Conservation (phyloP, 1,140 invertebrate genomes). For the Ditylenchus dipsaci region DNA sequence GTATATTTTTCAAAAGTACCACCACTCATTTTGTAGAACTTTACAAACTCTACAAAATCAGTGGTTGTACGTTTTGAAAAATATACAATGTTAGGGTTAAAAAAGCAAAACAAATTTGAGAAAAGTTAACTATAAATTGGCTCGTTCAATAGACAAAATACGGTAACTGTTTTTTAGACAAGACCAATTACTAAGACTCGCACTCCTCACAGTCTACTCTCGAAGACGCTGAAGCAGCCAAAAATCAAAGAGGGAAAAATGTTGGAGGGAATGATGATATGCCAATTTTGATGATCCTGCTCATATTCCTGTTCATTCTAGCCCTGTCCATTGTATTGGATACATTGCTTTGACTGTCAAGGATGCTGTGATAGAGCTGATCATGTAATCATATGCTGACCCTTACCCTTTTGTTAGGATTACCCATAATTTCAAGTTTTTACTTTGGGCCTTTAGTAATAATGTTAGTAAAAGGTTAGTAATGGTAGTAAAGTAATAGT, state of each 20-base stretch:
- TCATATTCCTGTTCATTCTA: conserved; percentile 8
- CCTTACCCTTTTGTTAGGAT: not conserved
- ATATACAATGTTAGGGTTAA: too few species aligned
- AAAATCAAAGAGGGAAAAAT: not conserved
- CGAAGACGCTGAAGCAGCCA: not conserved
- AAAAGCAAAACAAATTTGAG: too few species aligned
- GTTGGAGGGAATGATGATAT: conserved; percentile 4
- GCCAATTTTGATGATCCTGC: conserved; percentile 5
- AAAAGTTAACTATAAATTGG: too few species aligned
- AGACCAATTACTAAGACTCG: not conserved
- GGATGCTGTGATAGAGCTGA: conserved; percentile 1
- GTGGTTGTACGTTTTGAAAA: too few species aligned
- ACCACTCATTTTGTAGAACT: too few species aligned
- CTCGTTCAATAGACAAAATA: too few species aligned
- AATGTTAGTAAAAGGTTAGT: too few species aligned
- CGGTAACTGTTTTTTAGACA: too few species aligned
- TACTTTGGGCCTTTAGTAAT: too few species aligned
- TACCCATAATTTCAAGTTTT: not conserved
- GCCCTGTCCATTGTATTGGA: not conserved
- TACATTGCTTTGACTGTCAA: conserved; percentile 5
- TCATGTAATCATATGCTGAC: not conserved
- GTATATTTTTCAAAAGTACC: too few species aligned
- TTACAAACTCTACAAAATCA: too few species aligned
- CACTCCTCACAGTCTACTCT: not conserved
- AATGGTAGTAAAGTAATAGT: too few species aligned